A percentile compares a stretch with the other conserved stretches of the same genome.
Conservation (phyloP, 1,140 invertebrate genomes). For the Hyles euphorbiae region DNA sequence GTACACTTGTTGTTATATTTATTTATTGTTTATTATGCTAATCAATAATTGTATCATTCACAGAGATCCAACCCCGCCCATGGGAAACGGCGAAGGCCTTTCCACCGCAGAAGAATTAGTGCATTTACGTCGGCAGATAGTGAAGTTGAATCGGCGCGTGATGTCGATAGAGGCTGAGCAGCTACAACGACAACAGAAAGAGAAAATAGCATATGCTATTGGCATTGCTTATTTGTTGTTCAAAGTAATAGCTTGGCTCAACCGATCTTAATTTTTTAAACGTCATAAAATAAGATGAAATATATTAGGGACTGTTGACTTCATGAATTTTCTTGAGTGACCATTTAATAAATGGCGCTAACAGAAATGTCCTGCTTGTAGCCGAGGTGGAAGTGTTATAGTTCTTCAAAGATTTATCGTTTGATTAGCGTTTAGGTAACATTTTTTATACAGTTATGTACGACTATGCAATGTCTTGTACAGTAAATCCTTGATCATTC, state of each 20-base stretch:
- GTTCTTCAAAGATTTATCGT: constrained; percentile 30
- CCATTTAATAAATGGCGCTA: constrained; percentile 27
- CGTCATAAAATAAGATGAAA: constrained; percentile 52
- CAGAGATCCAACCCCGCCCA: constrained; percentile 80
- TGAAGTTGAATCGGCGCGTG: constrained; percentile 89
- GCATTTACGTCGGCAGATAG: constrained; percentile 88
- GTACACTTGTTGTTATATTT: too few relatives aligned
- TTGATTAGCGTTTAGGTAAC: constrained; percentile 49
- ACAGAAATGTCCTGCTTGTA: constrained; percentile 29
- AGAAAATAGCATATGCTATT: constrained; percentile 87
- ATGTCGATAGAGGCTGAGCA: constrained; percentile 90
- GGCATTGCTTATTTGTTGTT: constrained; percentile 89
- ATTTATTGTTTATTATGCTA: too few relatives aligned
- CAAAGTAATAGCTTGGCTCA: constrained; percentile 90
- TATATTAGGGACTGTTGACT: constrained; percentile 51
- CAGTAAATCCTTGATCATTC: constrained; percentile 32
- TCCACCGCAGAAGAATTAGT: constrained; percentile 86
- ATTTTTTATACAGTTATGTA: constrained; percentile 50
- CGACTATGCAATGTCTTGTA: constrained; percentile 41
- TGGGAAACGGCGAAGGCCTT: constrained; percentile 79
- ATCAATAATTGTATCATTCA: too few relatives aligned
- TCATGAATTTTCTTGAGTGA: constrained; percentile 43
- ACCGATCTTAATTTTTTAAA: constrained; percentile 76
- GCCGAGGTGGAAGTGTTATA: constrained; percentile 41
- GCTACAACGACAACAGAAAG: constrained; percentile 85